These are phyloP conservation scores for Drosophila tristis DNA, from an alignment of 1,140 invertebrate genomes.

Conservation along the genomic window DNA sequence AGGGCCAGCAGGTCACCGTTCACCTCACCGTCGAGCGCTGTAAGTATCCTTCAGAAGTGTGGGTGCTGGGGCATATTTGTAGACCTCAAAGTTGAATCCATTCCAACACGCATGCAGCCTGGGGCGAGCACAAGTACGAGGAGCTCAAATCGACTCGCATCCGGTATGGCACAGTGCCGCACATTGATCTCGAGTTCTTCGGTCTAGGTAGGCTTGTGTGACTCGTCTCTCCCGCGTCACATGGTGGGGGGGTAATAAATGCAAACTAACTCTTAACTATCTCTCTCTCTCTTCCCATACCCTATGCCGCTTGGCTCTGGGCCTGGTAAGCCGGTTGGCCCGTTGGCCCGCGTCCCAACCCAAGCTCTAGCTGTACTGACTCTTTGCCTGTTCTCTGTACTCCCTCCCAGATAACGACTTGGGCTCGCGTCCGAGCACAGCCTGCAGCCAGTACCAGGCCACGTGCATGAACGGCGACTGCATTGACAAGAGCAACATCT, in stretches of 20 bases:
- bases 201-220: constrained; percentile 73
- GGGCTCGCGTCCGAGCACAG: constrained; percentile 85
- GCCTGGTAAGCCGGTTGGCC: constrained; percentile 25
- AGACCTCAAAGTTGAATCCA: not conserved
- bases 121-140: constrained; percentile 80
- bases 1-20: constrained; percentile 87
- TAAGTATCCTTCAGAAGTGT: constrained; percentile 85
- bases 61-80: not conserved
- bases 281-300: not conserved
- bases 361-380: not conserved
- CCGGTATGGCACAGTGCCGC: constrained; percentile 80
- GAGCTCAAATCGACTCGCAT: constrained; percentile 74
- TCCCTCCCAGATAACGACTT: constrained; percentile 75
- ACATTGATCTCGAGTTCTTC: constrained; percentile 83
- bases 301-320: constrained; percentile 18
- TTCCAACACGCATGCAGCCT: constrained; percentile 71
- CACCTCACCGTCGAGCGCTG: constrained; percentile 89
- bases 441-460: constrained; percentile 91
- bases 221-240: not conserved
- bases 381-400: not conserved
- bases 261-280: not conserved
- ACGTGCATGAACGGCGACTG: constrained; percentile 96
- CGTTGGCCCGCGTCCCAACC: too few relatives aligned
- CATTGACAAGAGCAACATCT: constrained; percentile 92
- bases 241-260: not conserved